These are phyloP conservation scores for Sciurus carolinensis DNA, from an alignment of 2,797 vertebrate species.

Conservation along the genomic window DNA sequence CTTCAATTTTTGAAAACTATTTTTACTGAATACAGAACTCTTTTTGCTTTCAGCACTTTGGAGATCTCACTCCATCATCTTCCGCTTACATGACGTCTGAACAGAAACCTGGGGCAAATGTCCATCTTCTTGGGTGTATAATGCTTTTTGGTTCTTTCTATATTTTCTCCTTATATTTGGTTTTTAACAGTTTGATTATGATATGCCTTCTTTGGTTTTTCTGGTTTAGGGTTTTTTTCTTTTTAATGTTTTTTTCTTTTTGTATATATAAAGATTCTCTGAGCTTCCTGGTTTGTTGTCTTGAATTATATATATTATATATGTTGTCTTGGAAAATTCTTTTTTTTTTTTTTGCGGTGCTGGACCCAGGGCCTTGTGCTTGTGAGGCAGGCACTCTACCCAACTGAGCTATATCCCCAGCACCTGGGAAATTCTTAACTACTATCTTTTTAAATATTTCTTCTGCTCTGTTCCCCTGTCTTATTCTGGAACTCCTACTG, in stretches of 20 bases:
- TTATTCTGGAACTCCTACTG: fast-evolving
- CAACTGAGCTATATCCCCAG: too few relatives aligned
- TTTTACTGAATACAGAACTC: background rate
- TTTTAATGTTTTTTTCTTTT: background rate
- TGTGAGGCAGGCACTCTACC: too few relatives aligned
- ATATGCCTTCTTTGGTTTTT: background rate
- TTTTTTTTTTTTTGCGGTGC: too few relatives aligned
- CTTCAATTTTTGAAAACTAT: background rate
- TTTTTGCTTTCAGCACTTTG: background rate
- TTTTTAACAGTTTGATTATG: background rate
- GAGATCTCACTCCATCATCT: background rate
- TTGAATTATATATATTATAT: background rate
- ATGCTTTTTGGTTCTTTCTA: background rate
- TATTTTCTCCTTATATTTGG: background rate
- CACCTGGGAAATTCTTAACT: background rate
- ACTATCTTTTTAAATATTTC: background rate
- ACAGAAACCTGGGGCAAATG: fast-evolving
- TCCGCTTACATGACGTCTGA: fast-evolving
- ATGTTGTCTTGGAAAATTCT: background rate
- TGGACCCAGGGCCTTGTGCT: too few relatives aligned
- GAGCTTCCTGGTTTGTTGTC: background rate
- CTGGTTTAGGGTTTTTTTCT: too few relatives aligned
- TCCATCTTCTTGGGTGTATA: background rate
- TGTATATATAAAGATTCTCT: background rate
- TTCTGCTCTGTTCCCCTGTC: background rate